Evolutionary conservation across 2,113 vertebrate genomes (phyloP).

Genomic region (Psittacara wagleri): DNA sequence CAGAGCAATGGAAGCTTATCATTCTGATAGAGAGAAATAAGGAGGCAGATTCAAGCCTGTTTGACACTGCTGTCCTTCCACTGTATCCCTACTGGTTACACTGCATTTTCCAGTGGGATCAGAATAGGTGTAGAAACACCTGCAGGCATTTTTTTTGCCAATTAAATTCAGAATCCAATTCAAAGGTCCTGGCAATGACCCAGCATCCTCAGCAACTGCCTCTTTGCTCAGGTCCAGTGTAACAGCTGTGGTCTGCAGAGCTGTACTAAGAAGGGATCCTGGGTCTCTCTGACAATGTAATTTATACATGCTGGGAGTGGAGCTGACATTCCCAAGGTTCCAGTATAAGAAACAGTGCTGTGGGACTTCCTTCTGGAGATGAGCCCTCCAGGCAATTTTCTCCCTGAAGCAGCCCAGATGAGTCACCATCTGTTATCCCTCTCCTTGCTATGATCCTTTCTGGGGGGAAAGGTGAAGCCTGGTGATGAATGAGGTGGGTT

Average conservation of each 20-base stretch:
- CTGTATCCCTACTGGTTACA: neutral
- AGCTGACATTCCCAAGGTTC: neutral
- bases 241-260: neutral
- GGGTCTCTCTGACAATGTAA: neutral
- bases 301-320: neutral
- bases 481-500: constrained; percentile 27
- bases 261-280: neutral
- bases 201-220: neutral
- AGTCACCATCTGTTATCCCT: constrained; percentile 19
- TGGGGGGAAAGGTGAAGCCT: neutral
- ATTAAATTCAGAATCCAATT: neutral
- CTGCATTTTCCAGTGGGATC: neutral
- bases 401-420: constrained; percentile 7
- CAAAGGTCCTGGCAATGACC: neutral
- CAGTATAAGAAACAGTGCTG: neutral
- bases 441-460: neutral
- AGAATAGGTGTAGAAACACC: neutral
- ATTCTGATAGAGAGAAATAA: neutral
- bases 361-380: neutral
- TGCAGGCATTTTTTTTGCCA: neutral
- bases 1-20: neutral
- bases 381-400: neutral
- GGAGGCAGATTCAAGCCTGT: neutral
- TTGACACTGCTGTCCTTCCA: neutral
- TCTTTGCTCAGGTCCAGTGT: neutral